Conservation (phyloP, 1,140 invertebrate genomes). For the Scaptomyza graminum region DNA sequence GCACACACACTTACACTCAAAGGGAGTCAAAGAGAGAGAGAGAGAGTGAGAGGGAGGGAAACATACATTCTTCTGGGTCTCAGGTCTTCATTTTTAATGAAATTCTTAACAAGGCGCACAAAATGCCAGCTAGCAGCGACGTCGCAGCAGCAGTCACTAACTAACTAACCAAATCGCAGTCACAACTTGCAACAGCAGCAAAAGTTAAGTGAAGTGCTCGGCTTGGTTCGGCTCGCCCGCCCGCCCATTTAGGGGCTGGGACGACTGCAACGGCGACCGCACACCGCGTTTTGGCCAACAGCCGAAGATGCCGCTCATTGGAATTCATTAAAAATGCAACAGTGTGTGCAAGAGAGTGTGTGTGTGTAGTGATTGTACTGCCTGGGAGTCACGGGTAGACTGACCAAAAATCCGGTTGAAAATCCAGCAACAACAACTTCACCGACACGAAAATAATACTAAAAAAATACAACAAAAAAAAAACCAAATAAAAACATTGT, state of each 20-base stretch:
- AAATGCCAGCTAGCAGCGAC: conserved; percentile 63
- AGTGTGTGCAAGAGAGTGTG: conserved; percentile 39
- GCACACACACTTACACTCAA: conserved; percentile 28
- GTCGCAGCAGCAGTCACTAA: conserved; percentile 38
- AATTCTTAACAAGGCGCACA: conserved; percentile 83
- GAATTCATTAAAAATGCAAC: conserved; percentile 83
- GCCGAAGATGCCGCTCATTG: conserved; percentile 67
- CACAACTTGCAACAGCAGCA: conserved; percentile 41
- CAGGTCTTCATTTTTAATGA: conserved; percentile 83
- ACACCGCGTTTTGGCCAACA: conserved; percentile 74
- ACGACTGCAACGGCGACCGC: conserved; percentile 56
- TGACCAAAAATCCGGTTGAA: conserved; percentile 78
- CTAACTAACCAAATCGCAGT: conserved; percentile 79
- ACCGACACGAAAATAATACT: conserved; percentile 22
- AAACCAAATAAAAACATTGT: conserved; percentile 55
- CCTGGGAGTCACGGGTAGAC: conserved; percentile 49
- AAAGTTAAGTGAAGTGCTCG: conserved; percentile 64
- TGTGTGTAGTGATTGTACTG: conserved; percentile 27
- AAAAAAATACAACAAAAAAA: conserved; percentile 24
- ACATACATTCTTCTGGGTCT: conserved; percentile 79
- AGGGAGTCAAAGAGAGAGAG: conserved; percentile 3
- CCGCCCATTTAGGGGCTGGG: conserved; percentile 67
- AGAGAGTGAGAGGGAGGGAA: conserved; percentile 25
- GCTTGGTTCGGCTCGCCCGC: conserved; percentile 15
- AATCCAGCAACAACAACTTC: conserved; percentile 40